Evolutionary conservation across 2,113 vertebrate genomes (phyloP), one percentile per base, ranked within the genome.

Genomic region (Brachypodius melanocephalos): DNA sequence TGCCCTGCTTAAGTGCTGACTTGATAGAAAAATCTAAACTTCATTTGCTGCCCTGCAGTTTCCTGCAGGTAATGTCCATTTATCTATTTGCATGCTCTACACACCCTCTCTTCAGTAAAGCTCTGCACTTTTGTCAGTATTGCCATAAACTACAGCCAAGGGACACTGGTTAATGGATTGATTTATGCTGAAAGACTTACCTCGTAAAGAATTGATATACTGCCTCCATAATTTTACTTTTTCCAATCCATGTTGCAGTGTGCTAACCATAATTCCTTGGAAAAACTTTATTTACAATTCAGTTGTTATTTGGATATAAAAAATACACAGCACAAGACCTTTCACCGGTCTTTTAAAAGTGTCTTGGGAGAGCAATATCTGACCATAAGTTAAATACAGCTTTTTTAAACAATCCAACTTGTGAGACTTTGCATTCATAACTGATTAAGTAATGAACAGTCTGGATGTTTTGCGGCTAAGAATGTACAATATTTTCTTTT

Each of bases 401-500:
- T 93, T 85, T 71, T 85, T 89, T 88, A 91, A 91, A 94, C 46
- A 89, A 73, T 83, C 46, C n/a, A 88, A 28, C 15, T 76, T 61
- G 69, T 38, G 76, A 93, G 81, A 62, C 67, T 88, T 94, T 88
- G 82, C 85, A 96, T 95, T 96, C 85, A 73, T 69, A 94, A 79
- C 79, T 83, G 85, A 93, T 89, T 85, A 88, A 91, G 89, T 89
- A 95, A 95, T 74, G 81, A 96, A 89, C 49, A 51, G 85, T 89
- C 81, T 94, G 77, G 71, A 72, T 82, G 46, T 15, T 95, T 92
- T 91, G 45, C 0, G 43, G 81, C 34, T 82, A 95, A 85, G 87
- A 93, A 87, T 46, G 85, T 79, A 80, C 17, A 95, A 87, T 97
- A 89, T 96, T 96, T 94, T 95, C 94, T 92, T 96, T 95, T 89